Conservation (phyloP, 1,140 invertebrate genomes). For the Nautilus pompilius region DNA sequence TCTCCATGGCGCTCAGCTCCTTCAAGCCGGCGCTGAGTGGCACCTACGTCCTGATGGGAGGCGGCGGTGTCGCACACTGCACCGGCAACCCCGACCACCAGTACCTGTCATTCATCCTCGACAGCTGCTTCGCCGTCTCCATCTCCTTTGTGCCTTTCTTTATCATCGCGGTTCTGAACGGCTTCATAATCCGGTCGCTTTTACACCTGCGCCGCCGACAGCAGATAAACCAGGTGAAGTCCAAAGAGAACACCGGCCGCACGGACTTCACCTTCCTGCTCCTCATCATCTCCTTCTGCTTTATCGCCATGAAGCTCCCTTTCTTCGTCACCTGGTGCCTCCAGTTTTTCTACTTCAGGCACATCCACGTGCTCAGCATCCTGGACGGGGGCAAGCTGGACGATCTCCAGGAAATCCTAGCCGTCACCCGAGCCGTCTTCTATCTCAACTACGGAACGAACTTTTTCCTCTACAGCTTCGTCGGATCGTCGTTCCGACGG, state of each 20-base stretch:
- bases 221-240: slow-evolving; percentile 4
- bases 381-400: background rate
- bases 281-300: slow-evolving; percentile 33
- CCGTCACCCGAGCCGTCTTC: slow-evolving; percentile 40
- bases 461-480: slow-evolving; percentile 50
- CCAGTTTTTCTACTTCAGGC: background rate
- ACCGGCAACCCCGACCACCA: slow-evolving; percentile 21
- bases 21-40: slow-evolving; percentile 46
- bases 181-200: slow-evolving; percentile 31
- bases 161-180: slow-evolving; percentile 35
- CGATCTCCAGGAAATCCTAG: slow-evolving; percentile 18
- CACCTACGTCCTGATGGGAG: slow-evolving; percentile 42
- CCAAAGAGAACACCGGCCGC: slow-evolving; percentile 7
- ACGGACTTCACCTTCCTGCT: slow-evolving; percentile 39
- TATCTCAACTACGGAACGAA: slow-evolving; percentile 49
- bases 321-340: slow-evolving; percentile 19
- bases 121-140: slow-evolving; percentile 36
- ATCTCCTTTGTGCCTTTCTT: slow-evolving; percentile 42
- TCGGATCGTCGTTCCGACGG: slow-evolving; percentile 36
- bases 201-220: background rate
- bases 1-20: slow-evolving; percentile 39
- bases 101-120: slow-evolving; percentile 34
- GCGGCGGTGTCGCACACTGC: slow-evolving; percentile 22
- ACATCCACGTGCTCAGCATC: background rate
- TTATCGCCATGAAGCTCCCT: slow-evolving; percentile 34